Evolutionary conservation across 2,888 invertebrate genomes (phyloP).

Genomic region (Baronia brevicornis): DNA sequence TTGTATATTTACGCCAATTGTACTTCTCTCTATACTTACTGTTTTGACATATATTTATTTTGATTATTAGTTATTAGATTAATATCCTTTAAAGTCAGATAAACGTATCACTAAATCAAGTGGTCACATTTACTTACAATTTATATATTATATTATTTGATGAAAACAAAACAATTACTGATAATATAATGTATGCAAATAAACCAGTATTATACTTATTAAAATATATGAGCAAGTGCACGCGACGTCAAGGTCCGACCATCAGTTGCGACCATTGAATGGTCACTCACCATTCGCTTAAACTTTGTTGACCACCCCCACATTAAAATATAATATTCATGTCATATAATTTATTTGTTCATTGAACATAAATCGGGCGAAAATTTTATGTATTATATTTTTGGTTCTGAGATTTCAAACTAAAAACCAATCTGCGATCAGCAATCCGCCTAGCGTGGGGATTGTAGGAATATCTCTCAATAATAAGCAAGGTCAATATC

Average conservation of each 20-base stretch:
- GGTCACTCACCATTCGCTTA: conserved; percentile 35
- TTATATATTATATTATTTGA: conserved; percentile 8
- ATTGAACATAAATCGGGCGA: no score
- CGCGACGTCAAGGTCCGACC: conserved; percentile 18
- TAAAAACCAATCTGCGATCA: no score
- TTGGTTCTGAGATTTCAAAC: no score
- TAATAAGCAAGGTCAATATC: no score
- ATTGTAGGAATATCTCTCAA: no score
- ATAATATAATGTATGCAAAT: not conserved
- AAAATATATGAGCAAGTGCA: conserved; percentile 21
- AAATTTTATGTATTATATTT: no score
- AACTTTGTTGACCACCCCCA: conserved; percentile 24
- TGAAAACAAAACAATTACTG: not conserved
- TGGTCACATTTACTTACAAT: not conserved
- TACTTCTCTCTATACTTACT: no score
- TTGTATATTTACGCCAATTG: no score
- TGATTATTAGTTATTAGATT: conserved; percentile 11
- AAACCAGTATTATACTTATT: conserved; percentile 14
- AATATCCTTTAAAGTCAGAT: no score
- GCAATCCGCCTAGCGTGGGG: no score
- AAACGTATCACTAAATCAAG: no score
- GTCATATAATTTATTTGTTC: conserved; percentile 3
- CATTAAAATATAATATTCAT: conserved; percentile 18
- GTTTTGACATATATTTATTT: conserved; percentile 12
- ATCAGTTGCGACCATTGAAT: conserved; percentile 36